Evolutionary conservation across 2,113 vertebrate genomes (phyloP).

Genomic region (Ochotona princeps): DNA sequence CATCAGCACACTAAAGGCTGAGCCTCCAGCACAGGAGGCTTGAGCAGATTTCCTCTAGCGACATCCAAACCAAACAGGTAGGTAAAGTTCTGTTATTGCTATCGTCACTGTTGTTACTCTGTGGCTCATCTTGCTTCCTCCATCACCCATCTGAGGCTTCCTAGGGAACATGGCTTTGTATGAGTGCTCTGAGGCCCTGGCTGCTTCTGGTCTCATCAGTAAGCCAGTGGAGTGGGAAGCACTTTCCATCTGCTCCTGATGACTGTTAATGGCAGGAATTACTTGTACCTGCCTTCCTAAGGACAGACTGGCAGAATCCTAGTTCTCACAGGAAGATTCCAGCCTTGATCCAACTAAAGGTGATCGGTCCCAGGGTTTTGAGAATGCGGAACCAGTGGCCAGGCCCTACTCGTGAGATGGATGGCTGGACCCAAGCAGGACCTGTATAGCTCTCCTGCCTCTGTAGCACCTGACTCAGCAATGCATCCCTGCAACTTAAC

Average conservation of each 20-base stretch:
- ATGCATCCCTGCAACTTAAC: background rate
- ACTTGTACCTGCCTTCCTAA: conserved; percentile 18
- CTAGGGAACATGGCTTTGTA: conserved; percentile 13
- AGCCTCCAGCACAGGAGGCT: background rate
- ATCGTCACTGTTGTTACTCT: rapidly evolving
- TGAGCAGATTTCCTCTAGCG: background rate
- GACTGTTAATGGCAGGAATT: conserved; percentile 28
- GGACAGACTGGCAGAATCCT: conserved; percentile 25
- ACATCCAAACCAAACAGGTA: background rate
- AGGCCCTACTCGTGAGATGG: background rate
- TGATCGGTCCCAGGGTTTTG: background rate
- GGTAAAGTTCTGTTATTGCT: background rate
- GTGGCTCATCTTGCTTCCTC: background rate
- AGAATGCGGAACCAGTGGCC: background rate
- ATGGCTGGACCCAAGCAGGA: background rate
- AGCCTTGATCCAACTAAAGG: background rate
- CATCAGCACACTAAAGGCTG: background rate
- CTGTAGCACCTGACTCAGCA: background rate
- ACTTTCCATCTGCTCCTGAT: conserved; percentile 58
- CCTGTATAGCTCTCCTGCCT: background rate
- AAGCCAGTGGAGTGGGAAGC: conserved; percentile 32
- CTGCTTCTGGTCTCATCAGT: conserved; percentile 39
- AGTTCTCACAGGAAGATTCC: background rate
- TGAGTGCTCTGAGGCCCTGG: conserved; percentile 50
- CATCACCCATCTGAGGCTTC: background rate